Base-by-base conservation (phyloP, 2,113 vertebrate species). In the Rafetus swinhoei region DNA sequence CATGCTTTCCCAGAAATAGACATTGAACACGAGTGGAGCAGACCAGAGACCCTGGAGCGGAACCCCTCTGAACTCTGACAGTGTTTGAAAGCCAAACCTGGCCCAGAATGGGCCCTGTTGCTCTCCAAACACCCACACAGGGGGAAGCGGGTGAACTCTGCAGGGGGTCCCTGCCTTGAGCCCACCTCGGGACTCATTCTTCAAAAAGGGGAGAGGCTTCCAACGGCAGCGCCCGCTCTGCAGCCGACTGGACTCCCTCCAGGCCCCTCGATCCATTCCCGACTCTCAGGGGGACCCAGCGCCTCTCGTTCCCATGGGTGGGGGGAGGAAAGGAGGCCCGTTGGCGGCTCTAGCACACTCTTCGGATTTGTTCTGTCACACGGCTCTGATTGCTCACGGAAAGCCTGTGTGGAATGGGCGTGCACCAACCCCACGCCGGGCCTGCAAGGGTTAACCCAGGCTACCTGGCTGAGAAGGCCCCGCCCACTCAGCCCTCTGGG, bases 271-370 rank as follows among this genome's bases (percentile, higher is more conserved):
- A 2, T 0, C 8, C 9, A 16, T 3, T 2, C 2, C 16, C 32
- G 65, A 50, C 5, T 3, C 5, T 3, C 62, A 54, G 57, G 2
- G 53, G 10, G 18, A 39, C 21, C 11, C 22, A 4, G 7, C 55
- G 4, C n/a, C 35, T 56, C 54, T 24, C 21, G 3, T 24, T 6
- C 24, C 39, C 14, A 10, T 0, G 0, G 0, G 11, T 1, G 1
- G 1, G 5, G 13, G 72, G 55, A 76, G 7, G 11, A 4, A 86
- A 79, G n/a, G 56, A 80, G 2, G 24, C 62, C 45, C 2, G 45
- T 7, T 21, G 13, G 54, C n/a, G 7, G 52, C 74, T 84, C 13
- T 5, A 11, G 2, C 21, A 15, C 62, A 1, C 55, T 88, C 82
- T 54, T 16, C 7, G 7, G 62, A 29, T 29, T 59, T 83, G 18